These are phyloP conservation scores for Muntiacus reevesi DNA, from an alignment of 2,113 vertebrate genomes.

Conservation along the genomic window DNA sequence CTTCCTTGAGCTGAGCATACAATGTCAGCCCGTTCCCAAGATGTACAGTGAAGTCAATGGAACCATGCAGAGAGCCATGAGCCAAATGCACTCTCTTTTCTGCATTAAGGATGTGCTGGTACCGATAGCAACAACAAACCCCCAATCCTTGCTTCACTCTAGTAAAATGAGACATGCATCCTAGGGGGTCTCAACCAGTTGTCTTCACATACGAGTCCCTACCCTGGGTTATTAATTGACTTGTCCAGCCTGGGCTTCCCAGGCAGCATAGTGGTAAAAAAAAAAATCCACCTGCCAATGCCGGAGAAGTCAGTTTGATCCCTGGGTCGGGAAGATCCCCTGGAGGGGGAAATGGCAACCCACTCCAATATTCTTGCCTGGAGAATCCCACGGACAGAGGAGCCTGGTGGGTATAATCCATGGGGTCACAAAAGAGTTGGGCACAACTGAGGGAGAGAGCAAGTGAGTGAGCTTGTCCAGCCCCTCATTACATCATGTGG, in stretches of 20 bases:
- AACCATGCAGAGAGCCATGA: background rate
- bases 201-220: background rate
- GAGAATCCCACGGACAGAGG: background rate
- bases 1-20: background rate
- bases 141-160: background rate
- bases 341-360: background rate
- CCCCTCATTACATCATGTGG: background rate
- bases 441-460: background rate
- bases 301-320: rapidly evolving
- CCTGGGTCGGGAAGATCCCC: background rate
- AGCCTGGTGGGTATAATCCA: background rate
- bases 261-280: background rate
- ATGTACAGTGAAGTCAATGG: background rate
- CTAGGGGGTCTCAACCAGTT: background rate
- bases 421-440: background rate
- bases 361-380: background rate
- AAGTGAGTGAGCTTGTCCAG: background rate
- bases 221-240: background rate
- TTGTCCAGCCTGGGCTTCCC: background rate
- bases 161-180: rapidly evolving
- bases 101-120: background rate
- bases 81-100: background rate
- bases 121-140: background rate
- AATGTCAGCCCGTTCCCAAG: background rate
- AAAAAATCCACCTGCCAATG: background rate